A percentile compares a stretch with the other conserved stretches of the same genome.
These are phyloP conservation scores for Melitaea cinxia DNA, from an alignment of 1,140 invertebrate species.

Conservation along the genomic window DNA sequence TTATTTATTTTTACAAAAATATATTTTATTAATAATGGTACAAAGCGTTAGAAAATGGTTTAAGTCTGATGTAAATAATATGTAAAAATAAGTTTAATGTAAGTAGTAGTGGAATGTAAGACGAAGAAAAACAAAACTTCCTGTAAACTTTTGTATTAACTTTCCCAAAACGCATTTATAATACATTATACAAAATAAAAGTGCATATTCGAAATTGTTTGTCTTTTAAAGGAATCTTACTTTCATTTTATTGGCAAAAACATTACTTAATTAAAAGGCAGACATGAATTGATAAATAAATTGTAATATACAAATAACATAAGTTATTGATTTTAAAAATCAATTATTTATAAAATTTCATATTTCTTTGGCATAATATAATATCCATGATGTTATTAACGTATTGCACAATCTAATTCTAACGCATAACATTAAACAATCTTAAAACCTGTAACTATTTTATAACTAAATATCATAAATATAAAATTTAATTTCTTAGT, in stretches of 20 bases:
- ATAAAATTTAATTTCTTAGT: slow-evolving; percentile 1
- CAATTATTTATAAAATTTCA: background rate
- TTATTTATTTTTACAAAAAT: slow-evolving; percentile 35
- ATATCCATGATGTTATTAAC: background rate
- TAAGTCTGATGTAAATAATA: background rate
- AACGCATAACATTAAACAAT: no score
- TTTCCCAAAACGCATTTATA: slow-evolving; percentile 39
- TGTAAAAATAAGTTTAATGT: background rate
- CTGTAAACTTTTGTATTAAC: slow-evolving; percentile 17
- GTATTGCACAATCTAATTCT: background rate
- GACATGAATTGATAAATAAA: no score
- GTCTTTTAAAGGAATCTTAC: slow-evolving; percentile 8
- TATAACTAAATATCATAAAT: background rate
- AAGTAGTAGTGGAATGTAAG: background rate
- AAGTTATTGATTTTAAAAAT: background rate
- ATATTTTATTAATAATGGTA: slow-evolving; percentile 24
- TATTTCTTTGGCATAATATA: slow-evolving; percentile 12
- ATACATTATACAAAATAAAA: slow-evolving; percentile 28
- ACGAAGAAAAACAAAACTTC: slow-evolving; percentile 13
- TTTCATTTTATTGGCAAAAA: background rate
- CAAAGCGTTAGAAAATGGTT: slow-evolving; percentile 11
- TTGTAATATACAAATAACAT: background rate
- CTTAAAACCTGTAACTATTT: background rate
- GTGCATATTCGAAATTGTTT: slow-evolving; percentile 22
- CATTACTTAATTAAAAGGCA: no score